Conservation (phyloP, 2,888 invertebrate genomes). For the Gryllus longicercus region DNA sequence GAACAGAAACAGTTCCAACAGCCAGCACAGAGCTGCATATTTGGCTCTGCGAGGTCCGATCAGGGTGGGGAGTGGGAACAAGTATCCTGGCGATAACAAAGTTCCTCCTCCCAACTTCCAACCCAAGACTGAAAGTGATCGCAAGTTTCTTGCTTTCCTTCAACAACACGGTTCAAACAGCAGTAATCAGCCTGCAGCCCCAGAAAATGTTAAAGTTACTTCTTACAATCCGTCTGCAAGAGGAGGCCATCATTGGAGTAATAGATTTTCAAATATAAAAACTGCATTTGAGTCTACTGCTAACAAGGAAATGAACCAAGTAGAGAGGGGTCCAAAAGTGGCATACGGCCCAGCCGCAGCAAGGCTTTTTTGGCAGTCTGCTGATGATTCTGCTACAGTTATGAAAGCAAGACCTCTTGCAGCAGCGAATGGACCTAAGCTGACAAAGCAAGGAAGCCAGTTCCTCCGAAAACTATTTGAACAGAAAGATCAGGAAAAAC, state of each 20-base stretch:
- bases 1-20: constrained; percentile 37
- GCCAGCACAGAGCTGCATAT: constrained; percentile 43
- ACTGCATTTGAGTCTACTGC: constrained; percentile 66
- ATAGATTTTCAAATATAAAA: constrained; percentile 78
- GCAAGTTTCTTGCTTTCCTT: constrained; percentile 78
- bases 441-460: constrained; percentile 37
- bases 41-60: constrained; percentile 58
- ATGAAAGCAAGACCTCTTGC: constrained; percentile 37
- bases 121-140: constrained; percentile 81
- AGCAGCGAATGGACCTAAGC: constrained; percentile 44
- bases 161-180: constrained; percentile 64
- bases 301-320: constrained; percentile 18
- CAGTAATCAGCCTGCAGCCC: constrained; percentile 42
- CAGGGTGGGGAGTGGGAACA: constrained; percentile 45
- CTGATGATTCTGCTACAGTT: constrained; percentile 52
- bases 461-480: constrained; percentile 38
- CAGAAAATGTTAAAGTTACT: constrained; percentile 42
- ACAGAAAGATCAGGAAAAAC: constrained; percentile 41
- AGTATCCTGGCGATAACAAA: constrained; percentile 46
- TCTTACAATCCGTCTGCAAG: constrained; percentile 42
- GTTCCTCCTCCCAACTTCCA: constrained; percentile 63
- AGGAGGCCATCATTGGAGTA: constrained; percentile 69
- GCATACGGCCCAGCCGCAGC: constrained; percentile 48
- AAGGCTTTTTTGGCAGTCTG: constrained; percentile 60
- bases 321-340: constrained; percentile 29